Evolutionary conservation across 2,888 invertebrate genomes (phyloP), one percentile per base, ranked within the genome.

Genomic region (Drosophila trichaetosa): DNA sequence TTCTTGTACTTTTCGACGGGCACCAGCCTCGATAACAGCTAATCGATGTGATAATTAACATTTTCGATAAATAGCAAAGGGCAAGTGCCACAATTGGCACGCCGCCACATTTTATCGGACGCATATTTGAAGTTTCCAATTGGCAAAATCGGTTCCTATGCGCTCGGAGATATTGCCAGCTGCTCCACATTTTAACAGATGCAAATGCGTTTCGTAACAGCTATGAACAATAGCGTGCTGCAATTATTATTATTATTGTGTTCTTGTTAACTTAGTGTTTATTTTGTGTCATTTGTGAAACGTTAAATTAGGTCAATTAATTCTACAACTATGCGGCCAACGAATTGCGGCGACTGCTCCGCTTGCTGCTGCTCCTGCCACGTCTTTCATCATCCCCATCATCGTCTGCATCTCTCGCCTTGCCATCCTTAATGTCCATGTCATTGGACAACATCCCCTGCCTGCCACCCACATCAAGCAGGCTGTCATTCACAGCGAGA

Each of bases 281-380:
- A 62, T 71, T 80, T 36, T 65, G 13, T 65, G 61, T 56, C 31
- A 58, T 31, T 56, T 60, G 46, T 34, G 24, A 46, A 33, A 34
- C 4, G n/a, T 53, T 51, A 49, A 64, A 49, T 52, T n/a, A 49
- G 27, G 7, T 31, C 56, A 53, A 49, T 42, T n/a, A 59, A 53
- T 42, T 70, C n/a, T 51, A 42, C 16, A 24, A 16, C 66, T 76
- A 85, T 38, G 75, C 69, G 34, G 77, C 70, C 38, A 86, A 53
- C 29, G 90, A 87, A 60, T 90, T 90, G 16, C 91, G 84, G 11
- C 91, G 89, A 57, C 82, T 84, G 42, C 68, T 68, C 18, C 69
- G 71, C 27, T 68, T 81, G 46, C 69, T 81, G 60, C 64, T 69
- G 51, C 56, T 40, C 27, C 38, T 56, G 27, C 58, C 59, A 31